Evolutionary conservation across 2,113 vertebrate genomes (phyloP).

Genomic region (Oncorhynchus nerka): DNA sequence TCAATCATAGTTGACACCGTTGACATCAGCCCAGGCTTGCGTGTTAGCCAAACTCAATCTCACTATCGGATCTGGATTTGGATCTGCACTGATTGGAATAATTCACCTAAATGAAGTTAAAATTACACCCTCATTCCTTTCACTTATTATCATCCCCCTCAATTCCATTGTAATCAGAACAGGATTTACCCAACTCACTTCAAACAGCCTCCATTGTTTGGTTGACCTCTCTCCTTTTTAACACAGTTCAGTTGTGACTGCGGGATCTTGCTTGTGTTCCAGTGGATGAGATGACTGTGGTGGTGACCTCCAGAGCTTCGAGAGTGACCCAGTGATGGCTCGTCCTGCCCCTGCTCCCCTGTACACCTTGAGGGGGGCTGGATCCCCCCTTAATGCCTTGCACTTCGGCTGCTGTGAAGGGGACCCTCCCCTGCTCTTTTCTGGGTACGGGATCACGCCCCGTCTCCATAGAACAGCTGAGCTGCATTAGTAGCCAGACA

Average conservation of each 20-base stretch:
- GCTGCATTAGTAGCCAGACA: neutral
- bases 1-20: neutral
- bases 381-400: constrained; percentile 80
- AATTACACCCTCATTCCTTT: neutral
- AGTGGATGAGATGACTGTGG: neutral
- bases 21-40: neutral
- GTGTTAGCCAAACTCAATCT: neutral
- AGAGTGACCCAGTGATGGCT: constrained; percentile 58
- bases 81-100: neutral
- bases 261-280: neutral
- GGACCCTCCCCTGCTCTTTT: constrained; percentile 79
- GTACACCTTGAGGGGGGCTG: constrained; percentile 85
- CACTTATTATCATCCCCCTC: neutral
- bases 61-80: neutral
- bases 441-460: constrained; percentile 80
- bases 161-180: neutral
- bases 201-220: neutral
- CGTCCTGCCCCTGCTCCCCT: constrained; percentile 79
- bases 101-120: neutral
- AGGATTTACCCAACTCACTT: neutral
- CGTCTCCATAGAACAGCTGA: neutral
- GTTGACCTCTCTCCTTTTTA: neutral
- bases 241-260: neutral
- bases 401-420: constrained; percentile 75
- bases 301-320: constrained; percentile 8